A percentile compares a stretch with the other conserved stretches of the same genome.
Evolutionary conservation across 2,113 vertebrate genomes (phyloP).

Genomic region (Struthio camelus): DNA sequence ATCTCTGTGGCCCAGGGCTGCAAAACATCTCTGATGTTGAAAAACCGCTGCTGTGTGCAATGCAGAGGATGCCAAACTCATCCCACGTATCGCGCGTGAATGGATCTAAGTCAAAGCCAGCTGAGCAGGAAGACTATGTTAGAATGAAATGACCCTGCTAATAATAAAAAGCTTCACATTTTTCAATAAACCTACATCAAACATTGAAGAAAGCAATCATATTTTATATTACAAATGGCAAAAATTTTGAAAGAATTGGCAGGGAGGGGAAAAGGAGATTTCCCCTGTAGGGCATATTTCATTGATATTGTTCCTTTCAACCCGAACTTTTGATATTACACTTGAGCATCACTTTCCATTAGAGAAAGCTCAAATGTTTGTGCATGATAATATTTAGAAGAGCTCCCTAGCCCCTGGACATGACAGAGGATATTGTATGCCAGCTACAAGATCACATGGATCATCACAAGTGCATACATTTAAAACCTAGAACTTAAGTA

Average conservation of each 20-base stretch:
- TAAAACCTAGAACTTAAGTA: not conserved
- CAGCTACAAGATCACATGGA: not conserved
- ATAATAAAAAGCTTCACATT: not conserved
- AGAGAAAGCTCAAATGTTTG: not conserved
- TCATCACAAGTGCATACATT: not conserved
- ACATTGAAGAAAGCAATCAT: not conserved
- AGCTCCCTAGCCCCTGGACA: not conserved
- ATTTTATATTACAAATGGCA: not conserved
- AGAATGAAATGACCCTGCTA: not conserved
- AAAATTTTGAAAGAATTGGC: not conserved
- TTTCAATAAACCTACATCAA: not conserved
- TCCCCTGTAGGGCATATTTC: not conserved
- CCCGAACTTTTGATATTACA: not conserved
- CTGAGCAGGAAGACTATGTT: not conserved
- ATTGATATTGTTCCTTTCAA: not conserved
- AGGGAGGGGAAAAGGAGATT: not conserved
- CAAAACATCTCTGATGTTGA: not conserved
- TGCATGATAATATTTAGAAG: not conserved
- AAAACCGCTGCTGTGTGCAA: not conserved
- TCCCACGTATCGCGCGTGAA: not conserved
- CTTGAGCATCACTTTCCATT: not conserved
- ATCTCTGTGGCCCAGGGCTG: not conserved
- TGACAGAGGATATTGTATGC: not conserved
- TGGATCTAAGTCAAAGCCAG: not conserved
- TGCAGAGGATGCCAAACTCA: not conserved